Base-by-base conservation (phyloP, 1,140 invertebrate genomes). In the Chironomus striatipennis region DNA sequence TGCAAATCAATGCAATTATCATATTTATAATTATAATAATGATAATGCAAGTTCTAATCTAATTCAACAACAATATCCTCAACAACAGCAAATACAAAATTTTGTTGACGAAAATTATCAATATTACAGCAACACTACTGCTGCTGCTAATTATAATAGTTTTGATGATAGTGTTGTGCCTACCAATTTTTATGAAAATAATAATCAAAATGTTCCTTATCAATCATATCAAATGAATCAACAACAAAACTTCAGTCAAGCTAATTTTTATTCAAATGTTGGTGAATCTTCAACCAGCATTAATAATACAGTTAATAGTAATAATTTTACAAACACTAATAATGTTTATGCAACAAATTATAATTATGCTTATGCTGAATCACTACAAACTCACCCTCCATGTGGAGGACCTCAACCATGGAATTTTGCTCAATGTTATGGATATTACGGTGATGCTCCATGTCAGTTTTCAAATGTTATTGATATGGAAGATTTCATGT, bases 401-500 rank as follows among this genome's bases (percentile, higher is more conserved):
- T 90, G 88, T 77, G 83, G 85, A 20, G 83, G 83, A 7, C 81
- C 79, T 34, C 81, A 80, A 21, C 83, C 85, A 24, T 89, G 87
- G 87, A 84, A 87, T 76, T 89, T 89, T 79, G 83, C 83, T 76
- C 85, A 86, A 80, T 90, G 88, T 76, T 89, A 85, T 76, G 88
- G 88, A 15, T 83, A 82, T 75, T 84, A 83, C 47, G 78, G 82
- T 24, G 75, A 78, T 3, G 85, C 87, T 74, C 82, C 87, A 0
- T 90, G 88, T 76, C 87, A 88, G 75, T 88, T 86, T 76, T 85
- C 86, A 2, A 83, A 85, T 76, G 83, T 87, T 73, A 85, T 88
- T 65, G 88, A 90, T 79, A 85, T 90, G 74, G 88, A 90, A 79
- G 88, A 90, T 81, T 89, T 90, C 79, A 88, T 90, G 88, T 90